These are phyloP conservation scores for Craniophora ligustri DNA, from an alignment of 2,888 invertebrate species.

Conservation along the genomic window DNA sequence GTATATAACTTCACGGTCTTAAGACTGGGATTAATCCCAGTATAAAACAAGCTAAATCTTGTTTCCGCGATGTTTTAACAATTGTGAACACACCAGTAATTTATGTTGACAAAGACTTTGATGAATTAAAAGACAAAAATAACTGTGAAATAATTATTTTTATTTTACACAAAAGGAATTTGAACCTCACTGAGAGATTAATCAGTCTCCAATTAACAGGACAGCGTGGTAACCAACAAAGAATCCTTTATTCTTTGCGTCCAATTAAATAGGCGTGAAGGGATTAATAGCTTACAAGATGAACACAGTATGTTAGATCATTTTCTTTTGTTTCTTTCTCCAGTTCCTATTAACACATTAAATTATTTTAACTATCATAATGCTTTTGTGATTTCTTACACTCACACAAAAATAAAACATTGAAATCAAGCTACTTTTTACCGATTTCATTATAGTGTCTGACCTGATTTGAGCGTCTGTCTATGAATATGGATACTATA, in stretches of 20 bases:
- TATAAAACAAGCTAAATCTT: not conserved
- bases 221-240: slow-evolving; percentile 26
- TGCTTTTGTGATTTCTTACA: too few relatives aligned
- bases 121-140: slow-evolving; percentile 28
- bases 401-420: too few relatives aligned
- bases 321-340: slow-evolving; percentile 18
- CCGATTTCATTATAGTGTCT: too few relatives aligned
- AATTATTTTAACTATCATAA: not conserved
- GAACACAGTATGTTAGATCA: slow-evolving; percentile 26
- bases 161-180: slow-evolving; percentile 20
- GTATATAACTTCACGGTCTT: too few relatives aligned
- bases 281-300: slow-evolving; percentile 37
- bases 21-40: too few relatives aligned
- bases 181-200: slow-evolving; percentile 27
- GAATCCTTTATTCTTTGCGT: slow-evolving; percentile 26
- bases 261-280: slow-evolving; percentile 50
- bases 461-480: too few relatives aligned
- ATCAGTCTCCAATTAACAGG: slow-evolving; percentile 36
- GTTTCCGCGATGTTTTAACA: not conserved
- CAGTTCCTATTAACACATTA: slow-evolving; percentile 16
- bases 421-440: too few relatives aligned
- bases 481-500: too few relatives aligned
- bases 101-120: slow-evolving; percentile 22
- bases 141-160: slow-evolving; percentile 13
- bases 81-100: slow-evolving; percentile 7